Evolutionary conservation across 23 tunicate species (phyloP).

Genomic region (Clavelina lepadiformis): DNA sequence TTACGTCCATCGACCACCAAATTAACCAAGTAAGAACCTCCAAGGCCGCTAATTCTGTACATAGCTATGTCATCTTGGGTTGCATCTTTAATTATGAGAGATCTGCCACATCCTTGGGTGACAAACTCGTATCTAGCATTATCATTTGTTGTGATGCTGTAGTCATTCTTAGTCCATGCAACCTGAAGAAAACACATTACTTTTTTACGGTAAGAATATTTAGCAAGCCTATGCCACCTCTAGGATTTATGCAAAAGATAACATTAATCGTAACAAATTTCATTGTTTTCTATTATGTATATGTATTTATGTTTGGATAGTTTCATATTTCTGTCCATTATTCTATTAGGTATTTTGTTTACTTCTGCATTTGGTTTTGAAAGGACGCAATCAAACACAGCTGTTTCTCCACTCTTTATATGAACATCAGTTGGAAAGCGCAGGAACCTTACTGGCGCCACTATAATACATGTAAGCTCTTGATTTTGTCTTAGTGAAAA

Average conservation of each 20-base stretch:
- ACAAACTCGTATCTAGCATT: constrained; percentile 65
- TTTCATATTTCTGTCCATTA: too few species aligned
- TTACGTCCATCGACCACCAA: constrained; percentile 83
- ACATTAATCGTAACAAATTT: too few species aligned
- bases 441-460: constrained; percentile 69
- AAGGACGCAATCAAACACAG: constrained; percentile 42
- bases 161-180: constrained; percentile 63
- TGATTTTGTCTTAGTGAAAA: too few species aligned
- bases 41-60: constrained; percentile 64
- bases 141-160: constrained; percentile 21
- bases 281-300: too few species aligned
- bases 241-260: too few species aligned
- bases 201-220: too few species aligned
- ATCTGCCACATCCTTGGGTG: constrained; percentile 54
- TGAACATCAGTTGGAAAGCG: constrained; percentile 42
- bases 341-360: too few species aligned
- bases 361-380: constrained; percentile 69
- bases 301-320: too few species aligned
- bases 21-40: constrained; percentile 65
- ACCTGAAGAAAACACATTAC: constrained; percentile 58
- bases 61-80: constrained; percentile 57
- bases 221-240: too few species aligned
- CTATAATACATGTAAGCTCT: too few species aligned
- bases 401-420: constrained; percentile 61
- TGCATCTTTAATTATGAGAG: constrained; percentile 60